Base-by-base conservation (phyloP, 2,888 invertebrate genomes). In the Melanostoma scalare region DNA sequence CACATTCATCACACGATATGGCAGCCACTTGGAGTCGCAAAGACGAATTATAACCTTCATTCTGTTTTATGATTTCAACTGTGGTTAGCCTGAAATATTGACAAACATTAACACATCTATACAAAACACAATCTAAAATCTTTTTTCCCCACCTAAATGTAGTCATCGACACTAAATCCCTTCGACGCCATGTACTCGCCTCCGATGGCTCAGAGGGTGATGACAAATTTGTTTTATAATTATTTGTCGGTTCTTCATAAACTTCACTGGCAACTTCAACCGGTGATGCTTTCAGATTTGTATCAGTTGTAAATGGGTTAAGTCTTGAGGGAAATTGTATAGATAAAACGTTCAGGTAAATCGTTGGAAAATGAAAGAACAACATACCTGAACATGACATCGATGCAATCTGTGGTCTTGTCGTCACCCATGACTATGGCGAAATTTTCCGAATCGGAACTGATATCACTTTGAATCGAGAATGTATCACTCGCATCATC, bases 221-320 rank as follows among this genome's bases (percentile, higher is more conserved):
- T 0, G 96, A 96, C 0, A 94, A 93, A 10, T 94, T 93, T 2
- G 94, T 93, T 87, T 91, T 91, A 67, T 88, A 90, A 76, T 89
- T 89, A 38, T 50, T 63, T 33, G 63, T 50, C 9, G 93, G 94
- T 87, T 95, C 95, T 88, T 96, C 96, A 56, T 96, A 93, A 8
- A 96, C 96, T 88, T 97, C 97, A n/a, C 95, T 95, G 0, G 96
- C 97, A 42, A 96, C 94, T 88, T 97, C 97, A 3, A 96, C 94
- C 0, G 91, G 91, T 48, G 91, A 90, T 6, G 88, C 89, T 86
- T 91, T 91, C 58, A 91, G 56, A 63, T 88, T 90, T 31, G 92
- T 92, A 79, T 94, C 94, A 65, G 92, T 93, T 87, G 85, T 88
- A 75, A 90, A 91, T 4, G 91, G 91, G 88, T 91, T 91, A n/a